Evolutionary conservation across 2,888 invertebrate genomes (phyloP).

Genomic region (Plemyria rubiginata): DNA sequence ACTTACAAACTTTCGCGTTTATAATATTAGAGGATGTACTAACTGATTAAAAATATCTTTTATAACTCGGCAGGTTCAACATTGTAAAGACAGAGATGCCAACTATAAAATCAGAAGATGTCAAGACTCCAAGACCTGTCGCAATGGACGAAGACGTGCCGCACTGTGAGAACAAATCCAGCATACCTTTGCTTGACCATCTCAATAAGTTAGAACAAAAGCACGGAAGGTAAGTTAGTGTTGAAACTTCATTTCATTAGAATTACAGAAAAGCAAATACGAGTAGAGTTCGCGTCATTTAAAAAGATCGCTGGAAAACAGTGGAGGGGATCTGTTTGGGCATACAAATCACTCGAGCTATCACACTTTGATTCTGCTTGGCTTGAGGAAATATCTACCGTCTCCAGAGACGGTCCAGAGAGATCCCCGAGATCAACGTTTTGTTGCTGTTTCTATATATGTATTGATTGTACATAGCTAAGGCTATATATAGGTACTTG

Average conservation of each 20-base stretch:
- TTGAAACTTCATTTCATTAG: neutral
- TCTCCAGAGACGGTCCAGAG: too few relatives aligned
- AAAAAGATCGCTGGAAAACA: too few relatives aligned
- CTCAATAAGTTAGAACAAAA: slow-evolving; percentile 46
- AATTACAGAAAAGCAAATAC: neutral
- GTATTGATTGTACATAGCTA: too few relatives aligned
- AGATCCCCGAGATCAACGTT: too few relatives aligned
- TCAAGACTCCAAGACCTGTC: slow-evolving; percentile 35
- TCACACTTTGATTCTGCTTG: too few relatives aligned
- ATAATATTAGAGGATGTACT: too few relatives aligned
- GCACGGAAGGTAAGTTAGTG: slow-evolving; percentile 15
- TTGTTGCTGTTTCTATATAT: too few relatives aligned
- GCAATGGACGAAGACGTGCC: slow-evolving; percentile 48
- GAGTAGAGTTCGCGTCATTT: too few relatives aligned
- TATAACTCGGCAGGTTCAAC: slow-evolving; percentile 16
- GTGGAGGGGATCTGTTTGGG: too few relatives aligned
- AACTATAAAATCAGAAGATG: slow-evolving; percentile 30
- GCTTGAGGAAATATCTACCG: too few relatives aligned
- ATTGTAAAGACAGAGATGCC: slow-evolving; percentile 27
- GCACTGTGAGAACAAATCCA: slow-evolving; percentile 54
- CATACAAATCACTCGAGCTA: too few relatives aligned
- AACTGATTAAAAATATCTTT: neutral
- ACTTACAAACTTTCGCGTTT: too few relatives aligned
- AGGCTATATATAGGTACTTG: neutral
- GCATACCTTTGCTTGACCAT: slow-evolving; percentile 59